A percentile compares a stretch with the other conserved stretches of the same genome.
Conservation (phyloP, 2,888 invertebrate genomes). For the Cosmia pyralina region DNA sequence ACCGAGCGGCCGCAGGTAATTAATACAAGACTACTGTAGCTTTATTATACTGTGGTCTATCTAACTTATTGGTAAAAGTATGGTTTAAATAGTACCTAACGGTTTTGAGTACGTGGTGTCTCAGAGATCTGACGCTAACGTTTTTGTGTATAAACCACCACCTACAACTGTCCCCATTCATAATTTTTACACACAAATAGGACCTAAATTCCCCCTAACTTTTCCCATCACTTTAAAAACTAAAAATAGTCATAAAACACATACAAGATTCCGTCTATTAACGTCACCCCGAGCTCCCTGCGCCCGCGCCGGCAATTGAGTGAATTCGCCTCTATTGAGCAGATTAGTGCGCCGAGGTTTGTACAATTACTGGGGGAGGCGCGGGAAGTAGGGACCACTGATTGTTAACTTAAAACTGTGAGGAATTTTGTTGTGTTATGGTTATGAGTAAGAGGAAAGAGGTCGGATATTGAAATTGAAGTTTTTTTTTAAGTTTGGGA, state of each 20-base stretch:
- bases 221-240: constrained; percentile 35
- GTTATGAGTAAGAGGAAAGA: neutral
- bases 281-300: constrained; percentile 74
- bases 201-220: neutral
- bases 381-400: constrained; percentile 60
- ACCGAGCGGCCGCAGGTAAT: too few relatives aligned
- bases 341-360: constrained; percentile 84
- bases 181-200: neutral
- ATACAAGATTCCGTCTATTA: constrained; percentile 51
- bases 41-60: too few relatives aligned
- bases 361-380: constrained; percentile 77
- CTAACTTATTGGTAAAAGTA: too few relatives aligned
- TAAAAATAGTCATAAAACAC: constrained; percentile 58
- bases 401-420: constrained; percentile 59
- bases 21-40: too few relatives aligned
- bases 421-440: constrained; percentile 13
- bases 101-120: too few relatives aligned
- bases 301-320: constrained; percentile 79
- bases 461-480: neutral
- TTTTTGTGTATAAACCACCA: neutral
- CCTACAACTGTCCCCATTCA: neutral
- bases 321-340: constrained; percentile 85
- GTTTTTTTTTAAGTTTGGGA: neutral
- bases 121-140: too few relatives aligned
- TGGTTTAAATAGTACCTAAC: too few relatives aligned